Conservation (phyloP, 2,113 vertebrate genomes). For the Nettapus auritus region DNA sequence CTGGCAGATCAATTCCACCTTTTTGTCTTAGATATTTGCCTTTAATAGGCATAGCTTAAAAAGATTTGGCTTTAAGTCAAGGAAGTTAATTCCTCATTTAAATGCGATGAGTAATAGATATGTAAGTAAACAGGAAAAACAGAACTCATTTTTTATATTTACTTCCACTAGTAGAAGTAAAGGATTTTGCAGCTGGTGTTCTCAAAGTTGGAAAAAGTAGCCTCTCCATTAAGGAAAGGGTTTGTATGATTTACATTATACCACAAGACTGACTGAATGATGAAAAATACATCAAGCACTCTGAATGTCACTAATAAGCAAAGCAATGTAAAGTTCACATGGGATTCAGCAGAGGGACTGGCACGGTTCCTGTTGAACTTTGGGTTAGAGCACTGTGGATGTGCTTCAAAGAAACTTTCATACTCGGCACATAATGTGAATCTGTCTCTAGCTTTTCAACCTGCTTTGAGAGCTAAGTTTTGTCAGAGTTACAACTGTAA, state of each 20-base stretch:
- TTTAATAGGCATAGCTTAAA: slow-evolving; percentile 2
- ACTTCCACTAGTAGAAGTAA: neutral
- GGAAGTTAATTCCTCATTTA: slow-evolving; percentile 48
- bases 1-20: neutral
- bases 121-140: slow-evolving; percentile 58
- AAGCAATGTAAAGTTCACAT: neutral
- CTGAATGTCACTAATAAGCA: slow-evolving; percentile 3
- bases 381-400: neutral
- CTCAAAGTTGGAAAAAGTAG: slow-evolving; percentile 32
- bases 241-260: neutral
- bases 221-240: neutral
- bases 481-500: slow-evolving; percentile 5
- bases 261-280: neutral
- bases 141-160: slow-evolving; percentile 25
- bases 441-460: slow-evolving; percentile 33
- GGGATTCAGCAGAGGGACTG: neutral
- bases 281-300: slow-evolving; percentile 23
- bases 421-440: neutral
- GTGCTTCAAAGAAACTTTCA: slow-evolving; percentile 16
- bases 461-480: neutral
- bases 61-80: slow-evolving; percentile 57
- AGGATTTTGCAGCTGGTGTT: slow-evolving; percentile 12
- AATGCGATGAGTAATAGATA: slow-evolving; percentile 29
- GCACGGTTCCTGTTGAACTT: neutral
- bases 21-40: slow-evolving; percentile 8